Base-by-base conservation (phyloP, 2,113 vertebrate genomes). In the Oreotrochilus melanogaster region DNA sequence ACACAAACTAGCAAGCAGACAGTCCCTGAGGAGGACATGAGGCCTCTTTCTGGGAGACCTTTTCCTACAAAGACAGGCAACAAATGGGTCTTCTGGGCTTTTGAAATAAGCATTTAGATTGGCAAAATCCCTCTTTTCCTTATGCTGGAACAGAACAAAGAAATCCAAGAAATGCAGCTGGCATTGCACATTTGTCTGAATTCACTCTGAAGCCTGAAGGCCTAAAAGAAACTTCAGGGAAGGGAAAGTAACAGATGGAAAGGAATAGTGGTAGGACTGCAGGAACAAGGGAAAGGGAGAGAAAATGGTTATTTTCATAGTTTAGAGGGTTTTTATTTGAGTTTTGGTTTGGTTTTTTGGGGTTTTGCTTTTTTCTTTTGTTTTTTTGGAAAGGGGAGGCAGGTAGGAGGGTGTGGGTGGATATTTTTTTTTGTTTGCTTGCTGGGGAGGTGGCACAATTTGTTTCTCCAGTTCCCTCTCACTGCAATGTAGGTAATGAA, bases 401-500 rank as follows among this genome's bases (percentile, higher is more conserved):
- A 10, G n/a, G 27, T 33, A 19, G 15, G 45, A 23, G 22, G 48
- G 48, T 14, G 31, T 31, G 70, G 11, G 9, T 33, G 51, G 27
- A 17, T 24, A 14, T 51, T 51, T 51, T 25, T 13, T 13, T 48
- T 42, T 14, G 53, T 31, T 60, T 17, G 78, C 58, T 89, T 83
- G n/a, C 2, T 48, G 67, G 58, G 80, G 35, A 94, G 30, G 22
- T 48, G 61, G 30, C 61, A n/a, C n/a, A 65, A 89, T 75, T 92
- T 93, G 71, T 80, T 92, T 62, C 67, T 78, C 57, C 61, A 53
- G 65, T 14, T 75, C 72, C 73, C 54, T 86, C 53, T 54, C 67
- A 37, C 3, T 30, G 92, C 43, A 72, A 45, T 43, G 67, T 76
- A 83, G 60, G 71, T 81, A 97, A 97, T 82, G 70, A 92, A 95